These are phyloP conservation scores for Nomada hirtipes DNA, from an alignment of 2,888 invertebrate genomes.

Conservation along the genomic window DNA sequence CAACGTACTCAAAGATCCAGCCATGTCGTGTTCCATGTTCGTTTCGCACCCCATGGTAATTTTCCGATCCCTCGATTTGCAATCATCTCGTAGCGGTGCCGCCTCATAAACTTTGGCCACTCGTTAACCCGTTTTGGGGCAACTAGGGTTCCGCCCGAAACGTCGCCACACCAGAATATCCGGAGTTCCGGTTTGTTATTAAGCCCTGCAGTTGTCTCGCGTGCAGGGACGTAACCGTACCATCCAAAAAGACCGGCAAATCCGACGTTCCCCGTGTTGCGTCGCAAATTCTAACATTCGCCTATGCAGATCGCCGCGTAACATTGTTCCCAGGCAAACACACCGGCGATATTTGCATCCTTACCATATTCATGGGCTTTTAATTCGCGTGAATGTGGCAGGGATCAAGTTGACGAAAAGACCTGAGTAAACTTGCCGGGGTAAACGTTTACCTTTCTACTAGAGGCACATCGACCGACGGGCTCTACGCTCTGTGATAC, in stretches of 20 bases:
- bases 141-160: conserved; percentile 49
- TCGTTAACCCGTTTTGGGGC: conserved; percentile 55
- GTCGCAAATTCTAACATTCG: conserved; percentile 55
- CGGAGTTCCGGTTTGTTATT: conserved; percentile 63
- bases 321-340: conserved; percentile 78
- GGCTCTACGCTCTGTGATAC: conserved; percentile 38
- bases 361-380: conserved; percentile 80
- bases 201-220: conserved; percentile 54
- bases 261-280: conserved; percentile 25
- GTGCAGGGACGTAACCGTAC: conserved; percentile 29
- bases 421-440: conserved; percentile 56
- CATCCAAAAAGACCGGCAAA: neutral
- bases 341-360: conserved; percentile 73
- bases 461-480: conserved; percentile 2
- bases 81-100: conserved; percentile 26
- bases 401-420: conserved; percentile 42
- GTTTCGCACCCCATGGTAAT: neutral
- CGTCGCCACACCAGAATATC: conserved; percentile 50
- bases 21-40: neutral
- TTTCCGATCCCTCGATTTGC: conserved; percentile 21
- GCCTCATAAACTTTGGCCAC: conserved; percentile 50
- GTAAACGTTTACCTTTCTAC: conserved; percentile 35
- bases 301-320: conserved; percentile 76
- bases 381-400: conserved; percentile 71
- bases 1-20: conserved; percentile 9